Evolutionary conservation across 2,888 invertebrate genomes (phyloP), one percentile per base, ranked within the genome.

Genomic region (Aelia acuminata): DNA sequence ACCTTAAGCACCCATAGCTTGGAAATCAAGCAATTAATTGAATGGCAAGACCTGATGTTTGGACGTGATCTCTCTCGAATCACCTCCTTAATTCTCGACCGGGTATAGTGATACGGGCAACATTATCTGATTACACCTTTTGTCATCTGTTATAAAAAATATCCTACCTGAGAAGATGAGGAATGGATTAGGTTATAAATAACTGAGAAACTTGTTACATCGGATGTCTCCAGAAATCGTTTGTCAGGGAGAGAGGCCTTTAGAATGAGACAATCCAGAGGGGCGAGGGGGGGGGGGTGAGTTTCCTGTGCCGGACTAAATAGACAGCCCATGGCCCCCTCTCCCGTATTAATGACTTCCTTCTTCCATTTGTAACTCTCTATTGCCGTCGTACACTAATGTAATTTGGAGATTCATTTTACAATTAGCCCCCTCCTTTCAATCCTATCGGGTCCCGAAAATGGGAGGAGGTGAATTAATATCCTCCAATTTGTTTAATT

Each of bases 341-440:
- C 13, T n/a, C n/a, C n/a, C n/a, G n/a, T 80, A 80, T 80, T 80
- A 80, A 80, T 80, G 80, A 47, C 80, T 80, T 80, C 80, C 80
- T 43, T 39, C 80, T 80, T 47, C 80, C 80, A 80, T 80, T 80
- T 43, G 5, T 47, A 80, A 80, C 43, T 43, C 80, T 80, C 80
- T 43, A 80, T 80, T 43, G n/a, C 80, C 20, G 43, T 47, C 22
- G 20, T 43, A 35, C n/a, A n/a, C 43, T 80, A 47, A 39, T 80
- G 80, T 80, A 43, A 80, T 80, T 80, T 43, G 43, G n/a, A 22
- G n/a, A 80, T 47, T 80, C 80, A 47, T 80, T 80, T 80, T 80
- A 70, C 63, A 70, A 70, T 70, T 70, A 70, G 63, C 63, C 4
- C 26, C 1, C 31, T 70, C 31, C 31, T 70, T 70, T 70, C 31